Evolutionary conservation across 2,888 invertebrate species (phyloP).

Genomic region (Folsomia candida): DNA sequence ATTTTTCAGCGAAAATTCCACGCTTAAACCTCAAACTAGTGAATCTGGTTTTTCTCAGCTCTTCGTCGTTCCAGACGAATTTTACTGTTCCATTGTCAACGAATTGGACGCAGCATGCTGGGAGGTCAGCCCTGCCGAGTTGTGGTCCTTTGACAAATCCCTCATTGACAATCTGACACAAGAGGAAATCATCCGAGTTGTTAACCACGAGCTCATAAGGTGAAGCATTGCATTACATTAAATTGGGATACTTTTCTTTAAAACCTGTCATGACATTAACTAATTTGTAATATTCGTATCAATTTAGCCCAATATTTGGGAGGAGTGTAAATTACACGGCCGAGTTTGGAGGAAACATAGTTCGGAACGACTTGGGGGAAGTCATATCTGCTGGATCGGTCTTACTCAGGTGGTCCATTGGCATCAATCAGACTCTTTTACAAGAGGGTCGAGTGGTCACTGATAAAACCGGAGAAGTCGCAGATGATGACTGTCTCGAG

Average conservation of each 20-base stretch:
- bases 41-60: slow-evolving; percentile 59
- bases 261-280: neutral
- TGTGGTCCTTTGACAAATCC: slow-evolving; percentile 65
- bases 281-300: slow-evolving; percentile 1
- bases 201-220: slow-evolving; percentile 62
- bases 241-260: too few species aligned
- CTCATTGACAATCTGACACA: slow-evolving; percentile 60
- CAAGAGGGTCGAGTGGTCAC: slow-evolving; percentile 68
- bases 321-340: slow-evolving; percentile 64
- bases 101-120: slow-evolving; percentile 64
- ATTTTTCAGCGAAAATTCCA: slow-evolving; percentile 15
- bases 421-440: slow-evolving; percentile 63
- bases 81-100: slow-evolving; percentile 66
- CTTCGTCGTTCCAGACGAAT: slow-evolving; percentile 59
- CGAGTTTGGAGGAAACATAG: slow-evolving; percentile 62
- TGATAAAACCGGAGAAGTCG: slow-evolving; percentile 72
- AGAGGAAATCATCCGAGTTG: slow-evolving; percentile 62
- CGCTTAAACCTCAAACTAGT: neutral
- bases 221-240: slow-evolving; percentile 47
- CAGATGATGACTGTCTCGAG: slow-evolving; percentile 58
- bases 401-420: slow-evolving; percentile 62
- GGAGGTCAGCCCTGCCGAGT: slow-evolving; percentile 65
- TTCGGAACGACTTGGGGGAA: slow-evolving; percentile 60
- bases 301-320: slow-evolving; percentile 63
- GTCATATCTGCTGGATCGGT: slow-evolving; percentile 65